phyloP scores from a whole-genome alignment of 1,140 invertebrate species.

The Hestina assimilis region DNA sequence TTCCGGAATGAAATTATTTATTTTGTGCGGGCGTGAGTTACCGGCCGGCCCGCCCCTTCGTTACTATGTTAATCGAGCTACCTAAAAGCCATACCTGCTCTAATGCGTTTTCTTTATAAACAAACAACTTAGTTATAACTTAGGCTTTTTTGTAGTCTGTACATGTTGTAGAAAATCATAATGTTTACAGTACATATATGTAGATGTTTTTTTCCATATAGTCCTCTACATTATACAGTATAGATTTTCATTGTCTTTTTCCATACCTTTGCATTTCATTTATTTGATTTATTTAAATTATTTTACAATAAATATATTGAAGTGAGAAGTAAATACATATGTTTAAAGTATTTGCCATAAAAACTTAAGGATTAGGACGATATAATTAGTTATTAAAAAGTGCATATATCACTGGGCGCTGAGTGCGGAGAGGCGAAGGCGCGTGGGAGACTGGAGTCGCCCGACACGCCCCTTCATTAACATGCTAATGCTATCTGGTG shows the following conservation, averaged over 20 bases:
- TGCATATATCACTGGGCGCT: constrained; percentile 61
- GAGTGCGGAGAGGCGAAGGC: constrained; percentile 9
- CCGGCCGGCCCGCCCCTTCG: constrained; percentile 66
- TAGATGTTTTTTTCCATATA: too few relatives aligned
- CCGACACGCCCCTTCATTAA: constrained; percentile 70
- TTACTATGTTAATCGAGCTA: constrained; percentile 72
- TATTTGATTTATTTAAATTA: too few relatives aligned
- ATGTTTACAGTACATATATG: too few relatives aligned
- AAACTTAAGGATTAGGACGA: constrained; percentile 28
- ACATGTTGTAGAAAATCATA: too few relatives aligned
- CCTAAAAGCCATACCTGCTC: constrained; percentile 44
- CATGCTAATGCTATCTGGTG: constrained; percentile 65
- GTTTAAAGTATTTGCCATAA: neutral
- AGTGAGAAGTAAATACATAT: neutral
- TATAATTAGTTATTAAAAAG: constrained; percentile 73
- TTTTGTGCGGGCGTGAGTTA: constrained; percentile 72
- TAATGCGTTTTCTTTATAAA: constrained; percentile 11
- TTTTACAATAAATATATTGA: too few relatives aligned
- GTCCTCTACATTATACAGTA: too few relatives aligned
- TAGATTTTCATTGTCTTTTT: too few relatives aligned
- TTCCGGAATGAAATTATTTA: constrained; percentile 68
- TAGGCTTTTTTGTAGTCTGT: too few relatives aligned
- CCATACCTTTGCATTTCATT: too few relatives aligned
- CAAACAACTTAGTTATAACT: constrained; percentile 1
- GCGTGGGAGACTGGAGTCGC: constrained; percentile 29